A percentile compares a stretch with the other conserved stretches of the same genome.
phyloP scores from a whole-genome alignment of 2,113 vertebrate genomes.

The Elgaria multicarinata region DNA sequence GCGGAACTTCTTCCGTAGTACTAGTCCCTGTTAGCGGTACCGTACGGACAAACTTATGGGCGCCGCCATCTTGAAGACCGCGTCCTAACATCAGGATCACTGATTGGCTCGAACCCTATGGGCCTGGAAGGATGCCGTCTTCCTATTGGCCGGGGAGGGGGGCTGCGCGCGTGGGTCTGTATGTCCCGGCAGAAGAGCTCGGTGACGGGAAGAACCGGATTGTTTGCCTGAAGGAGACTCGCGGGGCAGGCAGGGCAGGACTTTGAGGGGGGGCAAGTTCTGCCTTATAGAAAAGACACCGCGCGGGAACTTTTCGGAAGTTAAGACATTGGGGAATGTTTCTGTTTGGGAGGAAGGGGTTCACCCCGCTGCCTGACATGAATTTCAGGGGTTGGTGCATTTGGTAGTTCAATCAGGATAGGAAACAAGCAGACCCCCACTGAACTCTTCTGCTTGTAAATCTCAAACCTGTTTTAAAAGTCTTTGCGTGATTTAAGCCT shows the following conservation, averaged over 20 bases:
- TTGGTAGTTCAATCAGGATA: background rate
- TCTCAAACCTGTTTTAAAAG: background rate
- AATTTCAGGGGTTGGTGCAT: background rate
- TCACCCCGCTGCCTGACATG: background rate
- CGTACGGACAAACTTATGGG: accelerated
- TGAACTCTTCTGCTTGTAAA: background rate
- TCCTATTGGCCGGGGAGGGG: conserved; percentile 73
- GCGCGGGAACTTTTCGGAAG: background rate
- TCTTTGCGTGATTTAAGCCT: background rate
- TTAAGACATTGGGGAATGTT: background rate
- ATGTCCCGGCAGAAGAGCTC: background rate
- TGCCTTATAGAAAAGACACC: background rate
- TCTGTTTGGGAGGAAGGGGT: background rate
- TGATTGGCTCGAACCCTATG: conserved; percentile 77
- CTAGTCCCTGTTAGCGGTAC: background rate
- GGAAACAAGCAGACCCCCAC: background rate
- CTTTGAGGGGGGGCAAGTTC: too few species aligned
- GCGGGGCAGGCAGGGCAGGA: too few species aligned
- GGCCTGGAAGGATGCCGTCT: conserved; percentile 24
- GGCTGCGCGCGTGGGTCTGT: background rate
- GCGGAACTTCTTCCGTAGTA: background rate
- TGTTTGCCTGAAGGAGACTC: background rate
- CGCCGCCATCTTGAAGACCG: conserved; percentile 74
- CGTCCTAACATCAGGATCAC: conserved; percentile 11
- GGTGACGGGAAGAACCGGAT: too few species aligned